Evolutionary conservation across 2,888 invertebrate species (phyloP).

Genomic region (Bellardia pandia): DNA sequence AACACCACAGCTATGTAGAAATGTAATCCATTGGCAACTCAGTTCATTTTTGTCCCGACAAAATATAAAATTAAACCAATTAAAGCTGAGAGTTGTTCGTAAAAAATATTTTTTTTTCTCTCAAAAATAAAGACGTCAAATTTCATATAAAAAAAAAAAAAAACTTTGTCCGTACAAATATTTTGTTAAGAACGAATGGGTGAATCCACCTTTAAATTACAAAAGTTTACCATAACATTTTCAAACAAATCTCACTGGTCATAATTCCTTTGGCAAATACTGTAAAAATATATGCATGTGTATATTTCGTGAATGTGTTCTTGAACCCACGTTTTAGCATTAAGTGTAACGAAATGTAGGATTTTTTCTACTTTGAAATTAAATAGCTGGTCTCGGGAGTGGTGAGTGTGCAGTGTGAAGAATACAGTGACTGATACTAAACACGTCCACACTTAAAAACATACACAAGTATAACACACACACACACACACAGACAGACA

Average conservation of each 20-base stretch:
- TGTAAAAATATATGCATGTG: neutral
- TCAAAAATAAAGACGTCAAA: no score
- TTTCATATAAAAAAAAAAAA: no score
- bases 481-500: neutral
- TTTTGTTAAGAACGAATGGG: no score
- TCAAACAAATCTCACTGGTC: neutral
- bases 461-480: neutral
- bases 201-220: no score
- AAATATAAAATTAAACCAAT: no score
- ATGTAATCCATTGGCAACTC: no score
- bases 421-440: slow-evolving; percentile 2
- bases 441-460: neutral
- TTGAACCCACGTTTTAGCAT: slow-evolving; percentile 50
- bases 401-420: neutral
- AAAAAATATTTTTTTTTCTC: no score
- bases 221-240: no score
- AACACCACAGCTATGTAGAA: no score
- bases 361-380: slow-evolving; percentile 48
- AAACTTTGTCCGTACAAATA: no score
- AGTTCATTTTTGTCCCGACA: no score
- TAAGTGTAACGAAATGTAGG: slow-evolving; percentile 42
- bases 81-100: no score
- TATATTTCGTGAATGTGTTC: slow-evolving; percentile 11
- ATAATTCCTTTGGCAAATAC: neutral
- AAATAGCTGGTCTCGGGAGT: slow-evolving; percentile 36